Base-by-base conservation (phyloP, 2,888 invertebrate genomes). In the Folsomia candida region DNA sequence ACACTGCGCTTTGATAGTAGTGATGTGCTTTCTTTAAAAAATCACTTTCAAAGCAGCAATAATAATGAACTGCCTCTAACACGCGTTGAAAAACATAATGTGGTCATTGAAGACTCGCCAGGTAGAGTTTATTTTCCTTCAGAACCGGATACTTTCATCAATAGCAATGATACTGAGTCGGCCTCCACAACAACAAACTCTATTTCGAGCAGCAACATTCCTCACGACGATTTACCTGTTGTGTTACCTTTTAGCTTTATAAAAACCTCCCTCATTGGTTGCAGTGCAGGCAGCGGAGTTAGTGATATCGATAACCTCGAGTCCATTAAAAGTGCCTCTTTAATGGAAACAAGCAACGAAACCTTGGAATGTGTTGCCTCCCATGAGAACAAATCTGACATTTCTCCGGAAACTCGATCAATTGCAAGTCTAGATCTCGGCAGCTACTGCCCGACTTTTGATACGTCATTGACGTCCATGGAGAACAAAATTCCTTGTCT, bases 381-480 rank as follows among this genome's bases (percentile, higher is more conserved):
- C n/a, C 20, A 54, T 18, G 20, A 54, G 20, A 54, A 22, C 20
- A 54, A n/a, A 59, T 66, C 70, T 20, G 73, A 76, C 58, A 67
- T 73, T 22, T 74, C 77, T n/a, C 78, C 77, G n/a, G 79, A 79
- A 74, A 78, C 79, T 6, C 74, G 76, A 24, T 79, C 79, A 2
- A 70, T 79, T 57, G 72, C 76, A 51, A 79, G 79, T 60, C 70
- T 79, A 54, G 78, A 79, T 58, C 70, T 79, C 28, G 78, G 79
- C 18, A 76, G 62, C 68, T 78, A 77, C 67, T 70, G 24, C 18
- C 27, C 58, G 26, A 20, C 69, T 27, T 37, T 47, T 58, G 58
- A 54, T 65, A 25, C n/a, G 9, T 11, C 28, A 60, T n/a, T n/a
- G n/a, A n/a, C n/a, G n/a, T n/a, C n/a, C n/a, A n/a, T n/a, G n/a